Percentiles rank a stretch among this genome's conserved stretches.
phyloP scores from a whole-genome alignment of 1,140 invertebrate genomes.

The Acromyrmex charruanus region DNA sequence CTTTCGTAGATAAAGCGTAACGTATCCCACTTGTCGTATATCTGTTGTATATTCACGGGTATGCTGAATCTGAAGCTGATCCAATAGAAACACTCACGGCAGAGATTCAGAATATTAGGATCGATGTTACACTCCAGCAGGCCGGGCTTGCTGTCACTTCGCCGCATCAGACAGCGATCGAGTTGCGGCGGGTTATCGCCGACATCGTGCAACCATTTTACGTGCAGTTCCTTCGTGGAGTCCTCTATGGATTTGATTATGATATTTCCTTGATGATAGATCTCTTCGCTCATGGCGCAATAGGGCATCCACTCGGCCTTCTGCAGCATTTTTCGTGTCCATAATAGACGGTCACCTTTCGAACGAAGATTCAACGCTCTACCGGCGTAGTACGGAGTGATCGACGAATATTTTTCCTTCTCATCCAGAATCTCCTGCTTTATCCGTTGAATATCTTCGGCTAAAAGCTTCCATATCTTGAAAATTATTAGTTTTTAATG shows the following conservation, averaged over 20 bases:
- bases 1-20: constrained; percentile 91
- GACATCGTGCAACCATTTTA: constrained; percentile 89
- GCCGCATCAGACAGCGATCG: constrained; percentile 91
- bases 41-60: constrained; percentile 88
- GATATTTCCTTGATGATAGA: constrained; percentile 89
- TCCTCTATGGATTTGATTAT: constrained; percentile 90
- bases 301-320: constrained; percentile 91
- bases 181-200: constrained; percentile 89
- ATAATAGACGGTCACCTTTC: constrained; percentile 89
- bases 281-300: constrained; percentile 90
- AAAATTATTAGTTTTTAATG: neutral
- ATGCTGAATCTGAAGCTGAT: constrained; percentile 89
- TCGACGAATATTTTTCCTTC: constrained; percentile 88
- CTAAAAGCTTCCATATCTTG: constrained; percentile 92
- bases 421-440: constrained; percentile 91
- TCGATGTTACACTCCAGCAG: constrained; percentile 94
- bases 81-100: constrained; percentile 91
- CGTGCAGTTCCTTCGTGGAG: constrained; percentile 88
- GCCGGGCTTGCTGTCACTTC: constrained; percentile 88
- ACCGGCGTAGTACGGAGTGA: constrained; percentile 91
- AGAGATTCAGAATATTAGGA: constrained; percentile 87
- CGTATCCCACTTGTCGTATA: constrained; percentile 89
- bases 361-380: constrained; percentile 89
- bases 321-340: constrained; percentile 89
- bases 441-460: constrained; percentile 91